Percentiles rank a stretch among this genome's conserved stretches.
phyloP scores from a whole-genome alignment of 2,797 vertebrate species.

The Capromys pilorides region DNA sequence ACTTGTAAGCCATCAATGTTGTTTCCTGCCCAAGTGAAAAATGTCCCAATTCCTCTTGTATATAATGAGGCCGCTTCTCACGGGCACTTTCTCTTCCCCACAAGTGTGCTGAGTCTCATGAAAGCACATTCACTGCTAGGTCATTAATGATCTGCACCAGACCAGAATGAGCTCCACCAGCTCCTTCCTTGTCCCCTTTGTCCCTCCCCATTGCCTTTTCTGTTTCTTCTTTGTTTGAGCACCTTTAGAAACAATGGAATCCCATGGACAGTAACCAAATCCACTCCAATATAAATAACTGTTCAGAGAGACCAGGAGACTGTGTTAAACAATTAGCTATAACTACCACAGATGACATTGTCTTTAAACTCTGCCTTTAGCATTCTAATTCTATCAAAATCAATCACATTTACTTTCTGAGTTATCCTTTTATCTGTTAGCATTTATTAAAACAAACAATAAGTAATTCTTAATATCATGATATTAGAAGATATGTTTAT shows the following conservation, averaged over 20 bases:
- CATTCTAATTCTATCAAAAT: slow-evolving; percentile 41
- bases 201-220: not conserved
- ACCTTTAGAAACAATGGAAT: slow-evolving; percentile 12
- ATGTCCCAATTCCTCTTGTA: not conserved
- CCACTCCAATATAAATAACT: not conserved
- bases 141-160: not conserved
- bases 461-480: not conserved
- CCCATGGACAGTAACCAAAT: not conserved
- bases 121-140: not conserved
- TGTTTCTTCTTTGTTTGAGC: not conserved
- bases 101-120: not conserved
- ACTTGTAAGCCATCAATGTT: slow-evolving; percentile 17
- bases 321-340: not conserved
- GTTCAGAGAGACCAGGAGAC: slow-evolving; percentile 39
- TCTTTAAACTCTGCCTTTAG: slow-evolving; percentile 14
- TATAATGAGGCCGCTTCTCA: not conserved
- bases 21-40: slow-evolving; percentile 37
- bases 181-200: too few species aligned
- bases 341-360: not conserved
- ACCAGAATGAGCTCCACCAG: not conserved
- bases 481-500: not conserved
- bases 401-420: not conserved
- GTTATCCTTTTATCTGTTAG: slow-evolving; percentile 21
- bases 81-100: not conserved
- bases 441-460: slow-evolving; percentile 30